Percentiles rank a stretch among this genome's conserved stretches.
Conservation (phyloP, 2,797 vertebrate genomes). For the Catharus ustulatus region DNA sequence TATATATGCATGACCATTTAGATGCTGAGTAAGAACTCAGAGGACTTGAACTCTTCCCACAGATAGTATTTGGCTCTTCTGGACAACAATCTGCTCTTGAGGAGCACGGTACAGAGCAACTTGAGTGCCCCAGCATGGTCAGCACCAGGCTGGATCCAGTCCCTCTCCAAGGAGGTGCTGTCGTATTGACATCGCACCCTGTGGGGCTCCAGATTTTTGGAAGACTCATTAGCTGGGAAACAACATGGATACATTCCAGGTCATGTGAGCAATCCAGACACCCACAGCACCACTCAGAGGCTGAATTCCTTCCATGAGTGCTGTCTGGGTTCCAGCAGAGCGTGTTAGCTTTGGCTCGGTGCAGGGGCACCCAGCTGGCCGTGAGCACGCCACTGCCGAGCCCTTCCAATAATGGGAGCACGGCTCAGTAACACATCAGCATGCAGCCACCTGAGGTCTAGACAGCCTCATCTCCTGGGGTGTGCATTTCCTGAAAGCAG, state of each 20-base stretch:
- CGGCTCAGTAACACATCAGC: neutral
- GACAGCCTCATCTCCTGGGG: neutral
- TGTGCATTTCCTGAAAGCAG: neutral
- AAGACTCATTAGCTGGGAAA: neutral
- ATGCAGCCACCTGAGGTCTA: neutral
- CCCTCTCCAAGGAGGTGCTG: neutral
- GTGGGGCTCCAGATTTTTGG: neutral
- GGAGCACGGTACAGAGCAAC: neutral
- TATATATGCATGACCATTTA: neutral
- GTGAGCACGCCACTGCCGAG: rapidly evolving
- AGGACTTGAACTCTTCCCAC: neutral
- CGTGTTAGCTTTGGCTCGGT: neutral
- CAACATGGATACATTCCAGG: neutral
- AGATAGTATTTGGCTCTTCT: neutral
- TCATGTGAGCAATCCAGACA: neutral
- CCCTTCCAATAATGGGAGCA: neutral
- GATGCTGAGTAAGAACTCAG: neutral
- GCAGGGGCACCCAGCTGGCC: neutral
- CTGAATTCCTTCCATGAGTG: neutral
- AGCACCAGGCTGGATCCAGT: neutral
- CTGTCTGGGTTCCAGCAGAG: neutral
- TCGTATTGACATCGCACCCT: neutral
- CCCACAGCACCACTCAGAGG: neutral
- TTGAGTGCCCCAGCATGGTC: neutral
- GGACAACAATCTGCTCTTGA: neutral